Base-by-base conservation (phyloP, 2,888 invertebrate genomes). In the Aspidiotus destructor region DNA sequence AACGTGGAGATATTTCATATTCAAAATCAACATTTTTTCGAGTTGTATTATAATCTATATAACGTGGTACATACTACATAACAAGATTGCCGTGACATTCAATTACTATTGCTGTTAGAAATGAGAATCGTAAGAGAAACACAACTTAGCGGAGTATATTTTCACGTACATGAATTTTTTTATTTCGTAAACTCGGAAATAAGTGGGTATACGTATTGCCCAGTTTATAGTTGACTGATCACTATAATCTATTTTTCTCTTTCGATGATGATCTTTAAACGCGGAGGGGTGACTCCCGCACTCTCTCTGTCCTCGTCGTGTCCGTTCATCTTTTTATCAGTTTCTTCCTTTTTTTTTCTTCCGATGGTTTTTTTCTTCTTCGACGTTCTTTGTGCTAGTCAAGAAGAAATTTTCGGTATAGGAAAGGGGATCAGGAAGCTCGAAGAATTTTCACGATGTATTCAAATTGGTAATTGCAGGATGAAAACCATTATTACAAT, bases 191-290 rank as follows among this genome's bases (percentile, higher is more conserved):
- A n/a, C 54, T 13, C 41, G 64, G 64, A 64, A 64, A 64, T 55
- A 57, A 57, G 64, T 64, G 55, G 64, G 64, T 57, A 28, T 28
- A 28, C 28, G 28, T 28, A 28, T 42, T 64, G 64, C 57, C 64
- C 64, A 64, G 64, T 64, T 64, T 55, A 64, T 57, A 64, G 54
- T 64, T 64, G 64, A 64, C 64, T 57, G 64, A 42, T 63, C 54
- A 40, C 63, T 53, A 63, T 17, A 41, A 28, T 57, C n/a, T 16
- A 42, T 11, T 41, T 55, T 44, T 17, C 57, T 41, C 55, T 57
- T 63, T 64, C 64, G 64, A 42, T 15, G 54, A 63, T 54, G 15
- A 13, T 16, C 13, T 13, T 9, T 54, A 54, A 53, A 53, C 53
- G 54, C 55, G 57, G 42, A 64, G 64, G 64, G 64, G 42, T 64